Evolutionary conservation across 2,888 invertebrate genomes (phyloP).

Genomic region (Yponomeuta cagnagella): DNA sequence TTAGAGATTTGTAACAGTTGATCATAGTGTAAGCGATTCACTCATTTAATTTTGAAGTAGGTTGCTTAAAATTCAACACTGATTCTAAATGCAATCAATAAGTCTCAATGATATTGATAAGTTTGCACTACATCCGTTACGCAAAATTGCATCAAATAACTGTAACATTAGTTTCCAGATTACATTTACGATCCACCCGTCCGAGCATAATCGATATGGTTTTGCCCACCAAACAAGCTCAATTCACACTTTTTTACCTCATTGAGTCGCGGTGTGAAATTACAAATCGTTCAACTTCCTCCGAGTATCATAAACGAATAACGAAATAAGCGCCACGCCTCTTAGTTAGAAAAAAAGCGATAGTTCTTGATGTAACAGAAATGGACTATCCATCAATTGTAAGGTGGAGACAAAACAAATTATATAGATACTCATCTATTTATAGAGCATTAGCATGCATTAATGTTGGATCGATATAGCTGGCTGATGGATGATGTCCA

Average conservation of each 20-base stretch:
- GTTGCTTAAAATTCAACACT: no score
- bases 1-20: no score
- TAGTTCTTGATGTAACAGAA: conserved; percentile 55
- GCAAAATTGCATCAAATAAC: background rate
- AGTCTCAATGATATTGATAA: background rate
- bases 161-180: background rate
- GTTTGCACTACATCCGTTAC: no score
- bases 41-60: no score
- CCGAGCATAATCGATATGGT: conserved; percentile 13
- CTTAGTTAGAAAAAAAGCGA: conserved; percentile 58
- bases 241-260: conserved; percentile 56
- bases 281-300: conserved; percentile 55
- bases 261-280: conserved; percentile 47
- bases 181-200: conserved; percentile 11
- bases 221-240: conserved; percentile 16
- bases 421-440: conserved; percentile 62
- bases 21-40: no score
- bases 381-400: conserved; percentile 67
- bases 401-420: conserved; percentile 74
- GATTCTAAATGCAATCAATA: no score
- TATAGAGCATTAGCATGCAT: conserved; percentile 73
- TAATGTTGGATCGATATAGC: conserved; percentile 72
- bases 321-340: conserved; percentile 48
- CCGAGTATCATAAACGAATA: conserved; percentile 34
- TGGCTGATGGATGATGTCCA: conserved; percentile 70